phyloP scores from a whole-genome alignment of 2,113 vertebrate species.

The Todiramphus saurophagus region DNA sequence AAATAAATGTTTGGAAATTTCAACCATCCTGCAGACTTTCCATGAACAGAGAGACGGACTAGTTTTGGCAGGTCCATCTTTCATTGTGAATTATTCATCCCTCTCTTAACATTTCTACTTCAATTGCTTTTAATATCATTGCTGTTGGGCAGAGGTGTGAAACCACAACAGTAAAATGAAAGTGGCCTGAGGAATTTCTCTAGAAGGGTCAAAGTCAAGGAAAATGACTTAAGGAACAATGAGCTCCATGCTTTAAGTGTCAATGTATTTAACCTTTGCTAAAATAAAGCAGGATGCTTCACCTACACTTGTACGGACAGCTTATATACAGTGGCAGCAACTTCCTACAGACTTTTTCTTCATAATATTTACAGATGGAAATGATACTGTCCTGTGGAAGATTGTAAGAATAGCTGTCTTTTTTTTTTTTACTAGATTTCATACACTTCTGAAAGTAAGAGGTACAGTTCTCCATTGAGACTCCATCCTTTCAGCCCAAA shows the following conservation, averaged over 20 bases:
- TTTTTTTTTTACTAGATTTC: background rate
- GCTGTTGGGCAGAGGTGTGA: background rate
- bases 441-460: background rate
- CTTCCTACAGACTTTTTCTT: background rate
- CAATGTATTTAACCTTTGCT: background rate
- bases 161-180: background rate
- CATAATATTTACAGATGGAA: background rate
- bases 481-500: background rate
- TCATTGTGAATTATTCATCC: constrained; percentile 8
- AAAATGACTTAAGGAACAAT: background rate
- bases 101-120: background rate
- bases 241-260: background rate
- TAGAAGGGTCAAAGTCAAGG: background rate
- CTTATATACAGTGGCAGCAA: background rate
- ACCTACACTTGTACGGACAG: background rate
- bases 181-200: background rate
- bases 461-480: background rate
- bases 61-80: background rate
- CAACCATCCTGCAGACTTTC: background rate
- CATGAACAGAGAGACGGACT: background rate
- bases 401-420: background rate
- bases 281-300: background rate
- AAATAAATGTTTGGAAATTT: constrained; percentile 21
- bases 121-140: constrained; percentile 27
- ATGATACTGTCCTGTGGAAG: background rate